Percentiles rank a stretch among this genome's conserved stretches.
phyloP scores from a whole-genome alignment of 2,888 invertebrate genomes.

The Drosophila affinis region DNA sequence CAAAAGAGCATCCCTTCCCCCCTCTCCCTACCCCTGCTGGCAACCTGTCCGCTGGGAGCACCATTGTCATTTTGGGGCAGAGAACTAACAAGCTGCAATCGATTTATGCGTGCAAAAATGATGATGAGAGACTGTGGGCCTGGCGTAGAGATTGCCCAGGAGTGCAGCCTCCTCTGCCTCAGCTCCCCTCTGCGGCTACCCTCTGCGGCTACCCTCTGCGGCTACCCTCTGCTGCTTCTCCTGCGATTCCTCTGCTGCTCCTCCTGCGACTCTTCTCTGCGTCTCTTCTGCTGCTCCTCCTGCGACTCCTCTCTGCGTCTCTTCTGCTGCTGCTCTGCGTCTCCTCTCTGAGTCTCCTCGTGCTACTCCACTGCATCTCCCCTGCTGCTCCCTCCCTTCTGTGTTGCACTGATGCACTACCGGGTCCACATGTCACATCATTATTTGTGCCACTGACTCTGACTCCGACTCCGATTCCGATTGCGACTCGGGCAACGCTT shows the following conservation, averaged over 20 bases:
- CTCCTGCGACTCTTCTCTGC: not conserved
- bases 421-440: slow-evolving; percentile 64
- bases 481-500: not conserved
- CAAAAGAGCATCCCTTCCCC: slow-evolving; percentile 27
- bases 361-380: too few relatives aligned
- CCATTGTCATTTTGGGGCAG: slow-evolving; percentile 50
- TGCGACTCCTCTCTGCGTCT: not conserved
- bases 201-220: too few relatives aligned
- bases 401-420: slow-evolving; percentile 7
- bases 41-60: slow-evolving; percentile 14
- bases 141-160: slow-evolving; percentile 45
- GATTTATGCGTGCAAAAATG: slow-evolving; percentile 77
- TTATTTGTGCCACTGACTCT: slow-evolving; percentile 76
- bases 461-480: not conserved
- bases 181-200: not conserved
- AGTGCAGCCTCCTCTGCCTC: slow-evolving; percentile 1
- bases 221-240: not conserved
- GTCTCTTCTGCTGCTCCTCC: not conserved
- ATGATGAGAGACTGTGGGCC: slow-evolving; percentile 61
- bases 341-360: too few relatives aligned
- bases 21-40: not conserved
- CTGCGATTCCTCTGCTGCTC: slow-evolving; percentile 1
- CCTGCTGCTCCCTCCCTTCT: not conserved
- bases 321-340: not conserved
- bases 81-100: slow-evolving; percentile 65